A percentile compares a stretch with the other conserved stretches of the same genome.
phyloP scores from a whole-genome alignment of 53 echinoderm and acorn worm genomes.

The Temnopleurus reevesii region DNA sequence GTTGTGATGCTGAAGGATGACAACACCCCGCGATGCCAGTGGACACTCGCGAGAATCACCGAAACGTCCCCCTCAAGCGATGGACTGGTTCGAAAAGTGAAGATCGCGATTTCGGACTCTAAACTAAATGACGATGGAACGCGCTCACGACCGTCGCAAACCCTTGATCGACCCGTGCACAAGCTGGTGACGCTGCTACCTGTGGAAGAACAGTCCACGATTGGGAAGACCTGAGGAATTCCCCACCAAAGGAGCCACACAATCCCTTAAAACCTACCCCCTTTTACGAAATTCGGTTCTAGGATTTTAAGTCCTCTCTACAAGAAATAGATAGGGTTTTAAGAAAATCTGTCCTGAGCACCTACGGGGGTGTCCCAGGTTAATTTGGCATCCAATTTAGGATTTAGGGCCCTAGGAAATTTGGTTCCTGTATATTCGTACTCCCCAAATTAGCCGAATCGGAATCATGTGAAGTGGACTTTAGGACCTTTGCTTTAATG shows the following conservation, averaged over 20 bases:
- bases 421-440: too few relatives aligned
- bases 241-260: neutral
- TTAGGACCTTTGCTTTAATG: too few relatives aligned
- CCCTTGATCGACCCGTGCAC: neutral
- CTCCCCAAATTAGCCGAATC: too few relatives aligned
- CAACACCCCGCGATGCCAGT: constrained; percentile 53
- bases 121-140: neutral
- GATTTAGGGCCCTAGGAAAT: too few relatives aligned
- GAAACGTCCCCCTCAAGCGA: neutral
- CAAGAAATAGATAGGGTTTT: too few relatives aligned
- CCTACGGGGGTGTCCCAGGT: too few relatives aligned
- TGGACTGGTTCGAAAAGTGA: constrained; percentile 17
- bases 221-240: neutral
- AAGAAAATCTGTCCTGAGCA: too few relatives aligned
- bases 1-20: constrained; percentile 58
- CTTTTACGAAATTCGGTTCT: too few relatives aligned
- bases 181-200: neutral
- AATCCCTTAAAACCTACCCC: too few relatives aligned
- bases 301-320: too few relatives aligned
- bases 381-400: neutral
- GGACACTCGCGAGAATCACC: constrained; percentile 55
- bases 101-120: neutral
- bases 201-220: neutral
- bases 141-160: neutral
- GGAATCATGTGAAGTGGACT: too few relatives aligned